Evolutionary conservation across 1,140 invertebrate genomes (phyloP), one percentile per base, ranked within the genome.

Genomic region (Physella acuta): DNA sequence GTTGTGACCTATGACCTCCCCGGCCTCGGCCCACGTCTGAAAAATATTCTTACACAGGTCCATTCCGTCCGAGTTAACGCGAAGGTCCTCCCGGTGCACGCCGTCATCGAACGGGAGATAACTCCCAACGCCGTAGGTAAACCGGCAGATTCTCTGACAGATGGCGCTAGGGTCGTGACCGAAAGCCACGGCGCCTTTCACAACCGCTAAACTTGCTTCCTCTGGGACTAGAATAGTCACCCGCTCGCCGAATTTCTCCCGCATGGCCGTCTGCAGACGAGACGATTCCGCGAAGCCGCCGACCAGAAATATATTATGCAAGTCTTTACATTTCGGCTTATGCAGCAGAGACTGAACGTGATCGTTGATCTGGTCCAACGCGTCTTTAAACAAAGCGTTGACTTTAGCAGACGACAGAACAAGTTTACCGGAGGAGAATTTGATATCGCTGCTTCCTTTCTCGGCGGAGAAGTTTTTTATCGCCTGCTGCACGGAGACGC

Each of bases 101-200:
- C 85, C 75, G 4, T 85, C 85, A 4, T 53, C 67, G 34, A 73
- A 73, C 14, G 71, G 71, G 64, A 89, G 87, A 17, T 89, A 84
- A 8, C 89, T 87, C 3, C 88, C 88, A 3, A 90, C 87, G 3
- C 89, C 89, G 72, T 89, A 89, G 1, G 89, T 89, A 71, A 88
- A 85, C 28, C 87, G 82, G 37, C 88, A 87, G 65, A 88, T 83
- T 61, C 88, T 76, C 33, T 87, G 84, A 26, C 85, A 86, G 36
- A 89, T 87, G 0, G 88, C 81, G 53, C 84, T 84, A 16, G 88
- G 88, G 74, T 89, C 87, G 33, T 89, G 79, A 2, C 89, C 89
- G 76, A 87, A 89, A 30, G 88, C 81, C 39, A 89, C 88, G 5
- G 88, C 89, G 3, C 89, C 87, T 84, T 80, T 70, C 61, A 82